Evolutionary conservation across 2,113 vertebrate genomes (phyloP).

Genomic region (Bostrychus sinensis): DNA sequence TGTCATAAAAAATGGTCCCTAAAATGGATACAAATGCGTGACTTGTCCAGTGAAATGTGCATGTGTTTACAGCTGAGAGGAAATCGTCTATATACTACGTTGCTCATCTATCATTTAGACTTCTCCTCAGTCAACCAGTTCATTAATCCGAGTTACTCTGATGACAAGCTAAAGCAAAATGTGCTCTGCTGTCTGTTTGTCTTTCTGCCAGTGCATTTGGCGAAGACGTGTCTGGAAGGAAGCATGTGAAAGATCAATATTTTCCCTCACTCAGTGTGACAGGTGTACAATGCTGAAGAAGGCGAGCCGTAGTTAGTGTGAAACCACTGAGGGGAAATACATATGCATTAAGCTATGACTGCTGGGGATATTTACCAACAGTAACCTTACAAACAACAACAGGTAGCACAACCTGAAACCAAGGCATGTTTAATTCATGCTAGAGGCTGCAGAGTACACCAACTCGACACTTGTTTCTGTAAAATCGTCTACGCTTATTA

Average conservation of each 20-base stretch:
- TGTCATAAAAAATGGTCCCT: background rate
- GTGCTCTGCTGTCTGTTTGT: constrained; percentile 19
- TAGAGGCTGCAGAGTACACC: constrained; percentile 40
- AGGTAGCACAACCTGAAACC: constrained; percentile 64
- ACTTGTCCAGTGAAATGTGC: constrained; percentile 1
- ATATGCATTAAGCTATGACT: constrained; percentile 67
- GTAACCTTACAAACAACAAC: constrained; percentile 69
- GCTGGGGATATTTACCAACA: constrained; percentile 69
- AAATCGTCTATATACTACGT: background rate
- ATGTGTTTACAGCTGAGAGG: background rate
- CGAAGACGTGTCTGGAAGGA: constrained; percentile 39
- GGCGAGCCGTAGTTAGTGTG: constrained; percentile 64
- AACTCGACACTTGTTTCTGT: constrained; percentile 49
- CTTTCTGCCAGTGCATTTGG: constrained; percentile 31
- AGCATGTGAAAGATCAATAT: constrained; percentile 66
- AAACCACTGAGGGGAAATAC: constrained; percentile 58
- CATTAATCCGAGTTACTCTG: constrained; percentile 66
- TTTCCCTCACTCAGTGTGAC: constrained; percentile 58
- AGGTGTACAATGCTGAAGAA: constrained; percentile 59
- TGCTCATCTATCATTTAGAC: constrained; percentile 29
- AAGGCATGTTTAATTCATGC: constrained; percentile 75
- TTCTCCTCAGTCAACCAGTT: constrained; percentile 41
- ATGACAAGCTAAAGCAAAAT: constrained; percentile 57
- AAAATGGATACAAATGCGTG: constrained; percentile 7
- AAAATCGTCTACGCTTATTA: constrained; percentile 56